Conservation (phyloP, 1,140 invertebrate genomes). For the Mya arenaria region DNA sequence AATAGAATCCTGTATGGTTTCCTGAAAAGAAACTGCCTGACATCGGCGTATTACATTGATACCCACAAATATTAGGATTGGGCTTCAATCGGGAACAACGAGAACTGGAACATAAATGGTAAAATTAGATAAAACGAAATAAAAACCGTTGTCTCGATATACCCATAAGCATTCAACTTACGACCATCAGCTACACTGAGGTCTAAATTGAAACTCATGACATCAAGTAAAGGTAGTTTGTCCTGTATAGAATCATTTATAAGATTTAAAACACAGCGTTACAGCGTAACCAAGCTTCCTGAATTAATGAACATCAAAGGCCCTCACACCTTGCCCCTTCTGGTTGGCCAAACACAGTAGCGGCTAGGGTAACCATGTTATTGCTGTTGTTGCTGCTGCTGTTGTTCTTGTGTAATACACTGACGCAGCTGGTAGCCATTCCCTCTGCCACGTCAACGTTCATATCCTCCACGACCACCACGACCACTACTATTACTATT, state of each 20-base stretch:
- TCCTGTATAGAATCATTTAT: neutral
- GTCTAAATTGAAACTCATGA: neutral
- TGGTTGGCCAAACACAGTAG: too few species aligned
- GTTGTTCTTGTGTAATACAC: too few species aligned
- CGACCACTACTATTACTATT: too few species aligned
- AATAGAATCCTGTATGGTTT: neutral
- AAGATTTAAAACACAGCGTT: neutral
- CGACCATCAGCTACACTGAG: neutral
- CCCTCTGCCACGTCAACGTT: too few species aligned
- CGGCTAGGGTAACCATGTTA: too few species aligned
- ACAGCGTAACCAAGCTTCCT: too few species aligned
- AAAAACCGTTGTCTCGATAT: neutral
- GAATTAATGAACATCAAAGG: too few species aligned
- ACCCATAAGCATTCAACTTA: neutral
- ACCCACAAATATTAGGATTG: neutral
- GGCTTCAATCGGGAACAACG: neutral
- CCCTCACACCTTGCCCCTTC: too few species aligned
- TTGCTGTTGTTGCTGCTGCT: too few species aligned
- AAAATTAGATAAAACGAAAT: conserved; percentile 2
- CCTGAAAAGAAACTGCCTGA: neutral
- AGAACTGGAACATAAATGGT: neutral
- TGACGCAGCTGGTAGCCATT: too few species aligned
- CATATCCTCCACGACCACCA: too few species aligned
- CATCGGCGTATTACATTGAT: conserved; percentile 2
- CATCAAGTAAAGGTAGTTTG: neutral